Conservation (phyloP, 2,113 vertebrate genomes). For the Lonchura striata region DNA sequence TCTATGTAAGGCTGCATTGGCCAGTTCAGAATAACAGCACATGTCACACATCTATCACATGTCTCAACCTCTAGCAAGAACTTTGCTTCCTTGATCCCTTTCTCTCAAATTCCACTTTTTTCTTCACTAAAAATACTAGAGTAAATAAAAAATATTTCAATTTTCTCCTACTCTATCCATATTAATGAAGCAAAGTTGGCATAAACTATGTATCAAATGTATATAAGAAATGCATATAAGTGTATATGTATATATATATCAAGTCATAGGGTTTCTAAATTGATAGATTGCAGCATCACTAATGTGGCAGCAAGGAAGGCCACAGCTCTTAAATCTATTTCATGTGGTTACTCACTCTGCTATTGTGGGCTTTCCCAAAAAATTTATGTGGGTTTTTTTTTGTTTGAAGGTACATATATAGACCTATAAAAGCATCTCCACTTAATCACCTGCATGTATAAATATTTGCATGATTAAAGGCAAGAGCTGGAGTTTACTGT, state of each 20-base stretch:
- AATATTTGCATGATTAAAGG: background rate
- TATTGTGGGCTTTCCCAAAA: background rate
- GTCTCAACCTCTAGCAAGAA: background rate
- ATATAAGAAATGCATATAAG: background rate
- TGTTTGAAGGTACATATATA: background rate
- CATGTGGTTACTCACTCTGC: background rate
- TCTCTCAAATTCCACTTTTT: background rate
- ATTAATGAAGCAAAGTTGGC: background rate
- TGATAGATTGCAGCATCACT: background rate
- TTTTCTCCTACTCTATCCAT: background rate
- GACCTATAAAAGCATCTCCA: background rate
- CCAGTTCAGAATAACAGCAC: background rate
- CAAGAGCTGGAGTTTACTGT: background rate
- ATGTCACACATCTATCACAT: background rate
- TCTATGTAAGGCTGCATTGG: background rate
- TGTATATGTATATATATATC: background rate
- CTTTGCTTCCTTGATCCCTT: background rate
- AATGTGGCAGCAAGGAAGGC: background rate
- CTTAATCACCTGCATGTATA: background rate
- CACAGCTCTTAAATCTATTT: background rate
- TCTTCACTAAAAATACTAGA: background rate
- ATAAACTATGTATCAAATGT: background rate
- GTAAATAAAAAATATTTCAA: background rate
- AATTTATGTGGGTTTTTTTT: background rate
- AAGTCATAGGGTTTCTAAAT: background rate